Percentiles rank a stretch among this genome's conserved stretches.
Evolutionary conservation across 2,888 invertebrate genomes (phyloP).

Genomic region (Scaptomyza caliginosa): DNA sequence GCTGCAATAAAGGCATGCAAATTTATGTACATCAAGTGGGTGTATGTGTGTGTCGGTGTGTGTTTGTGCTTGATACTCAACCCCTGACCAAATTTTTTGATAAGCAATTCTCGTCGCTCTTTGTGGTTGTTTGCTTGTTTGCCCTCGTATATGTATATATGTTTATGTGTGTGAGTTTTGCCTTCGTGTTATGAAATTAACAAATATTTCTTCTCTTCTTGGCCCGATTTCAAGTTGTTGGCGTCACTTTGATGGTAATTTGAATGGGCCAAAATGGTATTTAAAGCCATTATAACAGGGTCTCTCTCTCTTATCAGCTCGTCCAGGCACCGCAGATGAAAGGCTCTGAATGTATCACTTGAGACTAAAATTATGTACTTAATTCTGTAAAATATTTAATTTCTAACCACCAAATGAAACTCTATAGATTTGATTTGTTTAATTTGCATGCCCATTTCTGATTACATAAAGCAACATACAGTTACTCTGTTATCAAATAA

Average conservation of each 20-base stretch:
- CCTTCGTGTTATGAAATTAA: conserved; percentile 70
- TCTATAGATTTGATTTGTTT: too few relatives aligned
- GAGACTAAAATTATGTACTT: conserved; percentile 24
- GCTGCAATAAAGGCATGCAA: conserved; percentile 79
- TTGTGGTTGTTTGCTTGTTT: conserved; percentile 36
- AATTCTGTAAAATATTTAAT: too few relatives aligned
- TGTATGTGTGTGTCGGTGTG: conserved; percentile 25
- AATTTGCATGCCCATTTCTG: too few relatives aligned
- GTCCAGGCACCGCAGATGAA: conserved; percentile 42
- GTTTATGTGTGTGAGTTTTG: conserved; percentile 17
- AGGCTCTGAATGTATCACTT: conserved; percentile 36
- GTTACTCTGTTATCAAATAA: background rate
- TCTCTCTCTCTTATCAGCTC: conserved; percentile 61
- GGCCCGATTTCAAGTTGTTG: conserved; percentile 47
- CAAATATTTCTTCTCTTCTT: conserved; percentile 68
- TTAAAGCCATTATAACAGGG: conserved; percentile 63
- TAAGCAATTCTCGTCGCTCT: conserved; percentile 70
- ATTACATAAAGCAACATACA: background rate
- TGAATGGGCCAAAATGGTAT: conserved; percentile 66
- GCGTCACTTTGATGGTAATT: conserved; percentile 73
- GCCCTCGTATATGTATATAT: conserved; percentile 1
- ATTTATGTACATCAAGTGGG: conserved; percentile 58
- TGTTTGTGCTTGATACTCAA: conserved; percentile 28
- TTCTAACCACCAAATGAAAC: too few relatives aligned
- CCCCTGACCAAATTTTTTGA: conserved; percentile 58